Evolutionary conservation across 2,888 invertebrate genomes (phyloP).

Genomic region (Creontiades dilutus): DNA sequence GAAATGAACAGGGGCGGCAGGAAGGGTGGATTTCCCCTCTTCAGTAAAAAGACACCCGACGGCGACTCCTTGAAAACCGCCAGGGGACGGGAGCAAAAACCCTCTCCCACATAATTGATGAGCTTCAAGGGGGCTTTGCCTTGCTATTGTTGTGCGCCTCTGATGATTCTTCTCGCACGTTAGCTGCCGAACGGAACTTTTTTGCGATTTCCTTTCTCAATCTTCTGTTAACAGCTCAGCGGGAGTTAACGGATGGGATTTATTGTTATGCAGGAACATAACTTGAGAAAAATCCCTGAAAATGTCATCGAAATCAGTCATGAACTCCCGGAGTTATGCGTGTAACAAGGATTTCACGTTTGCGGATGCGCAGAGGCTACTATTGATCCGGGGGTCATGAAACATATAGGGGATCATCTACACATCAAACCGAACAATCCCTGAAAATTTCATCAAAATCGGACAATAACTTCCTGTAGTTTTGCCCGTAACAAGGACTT

Average conservation of each 20-base stretch:
- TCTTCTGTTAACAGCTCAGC: background rate
- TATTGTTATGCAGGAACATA: too few relatives aligned
- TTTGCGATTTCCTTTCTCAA: background rate
- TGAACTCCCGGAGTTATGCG: too few relatives aligned
- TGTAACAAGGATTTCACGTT: too few relatives aligned
- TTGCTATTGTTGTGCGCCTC: slow-evolving; percentile 11
- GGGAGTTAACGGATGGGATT: background rate
- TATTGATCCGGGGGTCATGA: too few relatives aligned
- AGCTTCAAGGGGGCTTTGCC: background rate
- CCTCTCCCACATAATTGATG: slow-evolving; percentile 24
- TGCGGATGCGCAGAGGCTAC: too few relatives aligned
- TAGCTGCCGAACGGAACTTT: background rate
- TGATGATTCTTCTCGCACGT: background rate
- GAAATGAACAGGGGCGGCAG: background rate
- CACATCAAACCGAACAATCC: too few relatives aligned
- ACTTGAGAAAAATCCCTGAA: too few relatives aligned
- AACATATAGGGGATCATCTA: too few relatives aligned
- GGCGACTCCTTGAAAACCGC: slow-evolving; percentile 16
- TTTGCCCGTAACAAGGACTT: too few relatives aligned
- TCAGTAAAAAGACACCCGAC: slow-evolving; percentile 29
- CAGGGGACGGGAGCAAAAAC: slow-evolving; percentile 27
- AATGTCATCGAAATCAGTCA: too few relatives aligned
- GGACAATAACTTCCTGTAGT: too few relatives aligned
- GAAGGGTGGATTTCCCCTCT: background rate
- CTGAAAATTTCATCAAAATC: too few relatives aligned